Base-by-base conservation (phyloP, 2,797 vertebrate species). In the Geranospiza caerulescens region DNA sequence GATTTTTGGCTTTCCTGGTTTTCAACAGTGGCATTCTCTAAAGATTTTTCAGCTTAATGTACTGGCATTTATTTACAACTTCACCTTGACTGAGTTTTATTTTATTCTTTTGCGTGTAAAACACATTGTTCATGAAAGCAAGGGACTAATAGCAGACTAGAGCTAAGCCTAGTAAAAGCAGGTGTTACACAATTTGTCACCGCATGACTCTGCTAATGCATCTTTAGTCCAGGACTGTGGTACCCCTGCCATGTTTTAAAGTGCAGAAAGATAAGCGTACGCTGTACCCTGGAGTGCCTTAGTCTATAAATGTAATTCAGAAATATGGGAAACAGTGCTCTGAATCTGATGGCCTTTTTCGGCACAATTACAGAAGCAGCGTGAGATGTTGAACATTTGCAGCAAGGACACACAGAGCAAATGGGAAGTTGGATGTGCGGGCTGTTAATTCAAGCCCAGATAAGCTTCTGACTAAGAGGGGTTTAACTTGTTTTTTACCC, bases 231-330 rank as follows among this genome's bases (percentile, higher is more conserved):
- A 55, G 72, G 78, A 38, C 79, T 91, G 72, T 0, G 0, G 90
- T 86, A 21, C 70, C 82, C 92, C 92, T 73, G 85, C 90, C 92
- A 93, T 23, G 91, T 83, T 96, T 31, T 71, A 78, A 93, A 95
- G 94, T 91, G 82, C 89, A 84, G 82, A n/a, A 73, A 84, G 88
- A 91, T 91, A 96, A 86, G 81, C 9, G 14, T 82, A 21, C 0
- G 1, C 84, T 72, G 62, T 90, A 92, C 81, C 90, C 89, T 91
- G 87, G 56, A 93, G 67, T 31, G 52, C 87, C 82, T 80, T 60
- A 74, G 71, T 82, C 94, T 91, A 72, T 84, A 87, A 70, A 90
- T 80, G 90, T 95, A 94, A 94, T 90, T 70, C 89, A 96, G 95
- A 97, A 97, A 91, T 91, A 87, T 58, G 48, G 88, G 91, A 38